phyloP scores from a whole-genome alignment of 2,888 invertebrate genomes.

The Microchrysa polita region DNA sequence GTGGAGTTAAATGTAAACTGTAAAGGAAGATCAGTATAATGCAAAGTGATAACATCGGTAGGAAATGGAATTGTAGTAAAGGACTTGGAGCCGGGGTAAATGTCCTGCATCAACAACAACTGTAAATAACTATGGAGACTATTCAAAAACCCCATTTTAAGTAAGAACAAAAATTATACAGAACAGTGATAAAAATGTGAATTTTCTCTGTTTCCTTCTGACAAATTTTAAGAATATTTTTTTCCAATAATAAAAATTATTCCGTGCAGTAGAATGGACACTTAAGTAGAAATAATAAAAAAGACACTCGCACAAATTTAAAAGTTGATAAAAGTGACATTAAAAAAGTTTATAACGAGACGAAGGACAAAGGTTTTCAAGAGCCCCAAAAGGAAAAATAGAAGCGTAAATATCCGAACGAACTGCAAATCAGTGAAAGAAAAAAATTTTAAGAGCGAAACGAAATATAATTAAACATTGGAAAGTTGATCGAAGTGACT shows the following conservation, averaged over 20 bases:
- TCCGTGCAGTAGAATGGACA: no score
- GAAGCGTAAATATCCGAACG: slow-evolving; percentile 46
- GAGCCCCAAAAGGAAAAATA: slow-evolving; percentile 33
- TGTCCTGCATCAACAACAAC: neutral
- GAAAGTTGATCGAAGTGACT: no score
- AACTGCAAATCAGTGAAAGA: slow-evolving; percentile 45
- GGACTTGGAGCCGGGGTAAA: slow-evolving; percentile 63
- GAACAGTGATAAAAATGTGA: no score
- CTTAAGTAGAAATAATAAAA: no score
- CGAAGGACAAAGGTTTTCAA: slow-evolving; percentile 38
- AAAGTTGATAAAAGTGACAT: slow-evolving; percentile 41
- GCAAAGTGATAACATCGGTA: neutral
- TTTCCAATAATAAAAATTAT: no score
- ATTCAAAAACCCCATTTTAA: no score
- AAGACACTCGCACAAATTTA: neutral
- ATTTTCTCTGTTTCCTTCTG: no score
- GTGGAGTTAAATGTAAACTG: slow-evolving; percentile 16
- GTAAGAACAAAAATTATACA: no score
- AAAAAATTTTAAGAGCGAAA: neutral
- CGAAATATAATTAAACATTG: slow-evolving; percentile 19
- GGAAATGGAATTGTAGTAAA: slow-evolving; percentile 40
- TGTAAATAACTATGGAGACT: no score
- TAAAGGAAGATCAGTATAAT: slow-evolving; percentile 36
- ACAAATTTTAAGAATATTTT: no score
- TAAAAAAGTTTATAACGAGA: slow-evolving; percentile 45